These are phyloP conservation scores for Tipula helvola DNA, from an alignment of 2,888 invertebrate species.

Conservation along the genomic window DNA sequence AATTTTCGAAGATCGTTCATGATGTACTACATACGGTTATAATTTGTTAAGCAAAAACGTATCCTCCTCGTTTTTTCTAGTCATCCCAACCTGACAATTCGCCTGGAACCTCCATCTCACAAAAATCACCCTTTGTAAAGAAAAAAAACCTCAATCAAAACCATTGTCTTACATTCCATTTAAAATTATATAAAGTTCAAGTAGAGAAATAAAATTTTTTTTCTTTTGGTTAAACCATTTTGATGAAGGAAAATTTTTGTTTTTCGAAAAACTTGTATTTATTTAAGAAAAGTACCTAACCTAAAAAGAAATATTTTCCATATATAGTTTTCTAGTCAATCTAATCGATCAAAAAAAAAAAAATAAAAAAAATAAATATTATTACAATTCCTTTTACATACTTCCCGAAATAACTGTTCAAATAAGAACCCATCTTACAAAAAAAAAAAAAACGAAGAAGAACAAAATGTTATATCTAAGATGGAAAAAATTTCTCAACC, in stretches of 20 bases:
- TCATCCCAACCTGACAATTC: too few relatives aligned
- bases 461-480: neutral
- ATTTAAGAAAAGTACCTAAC: neutral
- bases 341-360: neutral
- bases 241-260: neutral
- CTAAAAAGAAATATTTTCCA: neutral
- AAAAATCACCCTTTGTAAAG: neutral
- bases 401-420: neutral
- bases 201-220: neutral
- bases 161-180: neutral
- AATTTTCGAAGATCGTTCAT: too few relatives aligned
- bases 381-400: neutral
- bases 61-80: too few relatives aligned
- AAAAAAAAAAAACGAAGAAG: neutral
- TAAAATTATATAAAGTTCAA: neutral
- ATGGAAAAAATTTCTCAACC: neutral
- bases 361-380: neutral
- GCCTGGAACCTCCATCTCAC: neutral
- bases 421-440: neutral
- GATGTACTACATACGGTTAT: too few relatives aligned
- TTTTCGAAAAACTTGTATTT: neutral
- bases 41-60: too few relatives aligned
- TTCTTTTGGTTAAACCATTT: neutral
- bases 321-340: neutral
- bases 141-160: neutral